phyloP scores from a whole-genome alignment of 1,140 invertebrate species.

The Meteorus sp. region DNA sequence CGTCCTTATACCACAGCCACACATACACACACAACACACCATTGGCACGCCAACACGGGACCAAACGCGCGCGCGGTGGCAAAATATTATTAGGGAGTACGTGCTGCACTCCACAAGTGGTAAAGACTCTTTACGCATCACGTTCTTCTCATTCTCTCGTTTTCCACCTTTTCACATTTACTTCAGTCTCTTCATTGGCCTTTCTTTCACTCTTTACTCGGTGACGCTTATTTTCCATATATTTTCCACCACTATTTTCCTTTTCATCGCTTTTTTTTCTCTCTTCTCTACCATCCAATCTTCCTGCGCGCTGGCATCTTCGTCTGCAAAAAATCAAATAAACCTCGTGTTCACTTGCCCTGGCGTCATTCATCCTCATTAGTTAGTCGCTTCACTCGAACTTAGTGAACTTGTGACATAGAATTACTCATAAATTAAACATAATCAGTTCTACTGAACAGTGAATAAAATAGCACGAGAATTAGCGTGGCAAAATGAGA shows the following conservation, averaged over 20 bases:
- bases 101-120: constrained; percentile 28
- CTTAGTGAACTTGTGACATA: constrained; percentile 8
- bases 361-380: constrained; percentile 3
- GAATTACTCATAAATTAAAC: constrained; percentile 18
- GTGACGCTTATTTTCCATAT: too few relatives aligned
- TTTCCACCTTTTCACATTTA: constrained; percentile 1
- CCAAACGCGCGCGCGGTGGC: constrained; percentile 19
- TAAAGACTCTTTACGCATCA: constrained; percentile 25
- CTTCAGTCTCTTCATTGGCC: not conserved
- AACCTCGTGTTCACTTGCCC: constrained; percentile 1
- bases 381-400: not conserved
- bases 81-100: constrained; percentile 29
- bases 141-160: constrained; percentile 17
- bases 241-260: not conserved
- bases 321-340: constrained; percentile 11
- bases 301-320: not conserved
- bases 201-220: not conserved
- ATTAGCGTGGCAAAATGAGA: too few relatives aligned
- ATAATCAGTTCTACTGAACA: too few relatives aligned
- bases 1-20: too few relatives aligned
- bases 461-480: too few relatives aligned
- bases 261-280: not conserved
- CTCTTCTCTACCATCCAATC: not conserved
- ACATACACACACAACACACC: too few relatives aligned
- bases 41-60: constrained; percentile 16